Percentiles rank a stretch among this genome's conserved stretches.
These are phyloP conservation scores for Cnemophilus loriae DNA, from an alignment of 2,113 vertebrate species.

Conservation along the genomic window DNA sequence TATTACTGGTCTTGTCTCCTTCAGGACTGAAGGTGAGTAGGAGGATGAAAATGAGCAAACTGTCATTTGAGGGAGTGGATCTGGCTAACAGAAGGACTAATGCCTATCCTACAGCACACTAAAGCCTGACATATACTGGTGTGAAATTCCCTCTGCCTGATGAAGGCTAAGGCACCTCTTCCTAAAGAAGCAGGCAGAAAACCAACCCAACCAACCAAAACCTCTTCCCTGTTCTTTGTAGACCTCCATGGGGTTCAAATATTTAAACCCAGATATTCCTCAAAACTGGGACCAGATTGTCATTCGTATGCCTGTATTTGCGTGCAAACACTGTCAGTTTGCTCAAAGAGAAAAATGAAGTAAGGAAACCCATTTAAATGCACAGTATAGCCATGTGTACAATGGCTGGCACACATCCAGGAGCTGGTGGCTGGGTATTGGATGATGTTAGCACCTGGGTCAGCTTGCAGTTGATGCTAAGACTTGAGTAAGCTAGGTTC, in stretches of 20 bases:
- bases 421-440: not conserved
- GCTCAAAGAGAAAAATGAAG: not conserved
- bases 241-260: not conserved
- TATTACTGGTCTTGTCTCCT: not conserved
- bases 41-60: not conserved
- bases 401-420: not conserved
- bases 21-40: not conserved
- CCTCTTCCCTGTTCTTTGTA: not conserved
- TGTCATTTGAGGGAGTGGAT: not conserved
- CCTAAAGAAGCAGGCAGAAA: not conserved
- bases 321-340: not conserved
- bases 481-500: not conserved
- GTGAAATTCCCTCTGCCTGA: not conserved
- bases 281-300: not conserved
- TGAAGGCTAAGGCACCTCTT: not conserved
- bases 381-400: not conserved
- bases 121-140: not conserved
- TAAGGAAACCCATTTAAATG: not conserved
- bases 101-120: not conserved
- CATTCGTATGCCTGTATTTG: not conserved
- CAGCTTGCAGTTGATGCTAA: not conserved
- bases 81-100: not conserved
- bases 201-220: not conserved
- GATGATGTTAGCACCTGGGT: not conserved
- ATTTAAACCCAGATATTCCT: not conserved